Percentiles rank a stretch among this genome's conserved stretches.
Conservation (phyloP, 2,797 vertebrate species). For the Cynopterus sphinx region DNA sequence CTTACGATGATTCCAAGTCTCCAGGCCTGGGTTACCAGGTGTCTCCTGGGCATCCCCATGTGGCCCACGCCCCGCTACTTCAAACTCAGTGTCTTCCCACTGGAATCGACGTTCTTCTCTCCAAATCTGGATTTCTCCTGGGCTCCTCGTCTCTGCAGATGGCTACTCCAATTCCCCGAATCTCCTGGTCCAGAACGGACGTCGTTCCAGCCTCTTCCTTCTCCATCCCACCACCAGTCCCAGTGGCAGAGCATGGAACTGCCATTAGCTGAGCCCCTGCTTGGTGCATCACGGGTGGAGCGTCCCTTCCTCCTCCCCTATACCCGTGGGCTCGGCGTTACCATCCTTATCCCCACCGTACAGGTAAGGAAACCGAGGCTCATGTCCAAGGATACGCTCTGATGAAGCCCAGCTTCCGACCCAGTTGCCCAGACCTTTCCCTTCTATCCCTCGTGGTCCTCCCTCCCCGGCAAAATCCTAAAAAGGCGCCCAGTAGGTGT, state of each 20-base stretch:
- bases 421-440: rapidly evolving
- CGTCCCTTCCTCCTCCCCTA: rapidly evolving
- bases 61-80: background rate
- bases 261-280: background rate
- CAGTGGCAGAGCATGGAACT: background rate
- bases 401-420: background rate
- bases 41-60: background rate
- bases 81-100: background rate
- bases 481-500: background rate
- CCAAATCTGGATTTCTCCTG: background rate
- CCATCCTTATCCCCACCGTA: no score
- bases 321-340: rapidly evolving
- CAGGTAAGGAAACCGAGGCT: background rate
- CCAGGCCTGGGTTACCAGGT: background rate
- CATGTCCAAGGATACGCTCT: background rate
- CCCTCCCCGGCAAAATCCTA: background rate
- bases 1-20: rapidly evolving
- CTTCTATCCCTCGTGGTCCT: background rate
- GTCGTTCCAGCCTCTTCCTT: background rate
- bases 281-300: rapidly evolving
- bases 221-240: background rate
- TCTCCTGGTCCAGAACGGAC: background rate
- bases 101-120: background rate
- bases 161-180: rapidly evolving
- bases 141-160: background rate